Evolutionary conservation across 2,888 invertebrate genomes (phyloP), one percentile per base, ranked within the genome.

Genomic region (Sialis lutaria): DNA sequence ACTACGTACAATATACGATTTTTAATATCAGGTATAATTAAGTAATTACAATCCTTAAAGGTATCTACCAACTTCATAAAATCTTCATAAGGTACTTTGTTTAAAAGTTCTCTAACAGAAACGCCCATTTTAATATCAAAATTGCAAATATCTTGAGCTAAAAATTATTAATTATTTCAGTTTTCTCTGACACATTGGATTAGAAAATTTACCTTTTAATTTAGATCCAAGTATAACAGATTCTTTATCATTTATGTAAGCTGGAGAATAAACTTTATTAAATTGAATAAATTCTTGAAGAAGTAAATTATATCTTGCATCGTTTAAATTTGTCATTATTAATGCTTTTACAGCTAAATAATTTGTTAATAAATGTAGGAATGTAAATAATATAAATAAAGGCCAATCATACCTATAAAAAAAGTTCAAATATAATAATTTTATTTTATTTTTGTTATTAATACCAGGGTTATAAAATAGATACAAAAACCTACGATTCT

Each of bases 301-400:
- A 1, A 82, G 67, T 48, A 84, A 70, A 13, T 82, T 67, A 53
- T 86, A 77, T 44, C 95, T 74, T 31, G 83, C 75, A 56, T 78
- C 79, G 61, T 95, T 96, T 39, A 95, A 73, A 1, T 83, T 81
- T 53, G 78, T 76, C 60, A 95, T 73, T 54, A 81, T 75, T 7
- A 96, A 74, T 1, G 86, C 70, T 52, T 76, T 76, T 1, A 96
- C 89, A 2, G 95, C 93, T 54, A 75, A 73, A 60, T 89, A 90
- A 67, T 97, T 97, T 44, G 86, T 82, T 58, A 76, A 75, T 10
- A 97, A 69, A 67, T 97, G 96, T 10, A 90, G 61, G 34, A 71
- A 54, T 35, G 89, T 82, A 61, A 92, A 78, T 8, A 79, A 33
- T 37, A 76, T 55, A 64, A 89, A 92, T 48, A 91, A 61, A n/a